A percentile compares a stretch with the other conserved stretches of the same genome.
phyloP scores from a whole-genome alignment of 2,797 vertebrate species.

The Danio tinwini region DNA sequence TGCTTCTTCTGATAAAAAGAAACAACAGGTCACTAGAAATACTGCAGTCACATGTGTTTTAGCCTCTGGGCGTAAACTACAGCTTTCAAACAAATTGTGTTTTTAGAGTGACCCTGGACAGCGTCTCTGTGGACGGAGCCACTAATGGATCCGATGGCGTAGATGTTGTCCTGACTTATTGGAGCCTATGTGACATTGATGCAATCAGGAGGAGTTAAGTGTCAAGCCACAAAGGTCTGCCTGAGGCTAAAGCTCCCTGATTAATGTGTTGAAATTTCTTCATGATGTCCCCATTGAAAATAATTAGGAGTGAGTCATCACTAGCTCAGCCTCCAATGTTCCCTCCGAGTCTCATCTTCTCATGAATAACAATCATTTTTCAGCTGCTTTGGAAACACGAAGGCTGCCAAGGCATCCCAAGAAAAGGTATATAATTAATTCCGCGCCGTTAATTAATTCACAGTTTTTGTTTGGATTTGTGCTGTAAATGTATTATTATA shows the following conservation, averaged over 20 bases:
- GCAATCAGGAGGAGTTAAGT: slow-evolving; percentile 29
- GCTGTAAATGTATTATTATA: background rate
- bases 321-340: slow-evolving; percentile 39
- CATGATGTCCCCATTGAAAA: slow-evolving; percentile 46
- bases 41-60: slow-evolving; percentile 5
- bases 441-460: background rate
- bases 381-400: slow-evolving; percentile 13
- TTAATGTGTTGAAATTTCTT: slow-evolving; percentile 51
- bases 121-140: background rate
- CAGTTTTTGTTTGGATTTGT: background rate
- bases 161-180: slow-evolving; percentile 31
- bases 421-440: slow-evolving; percentile 23
- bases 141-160: slow-evolving; percentile 35
- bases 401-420: background rate
- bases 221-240: slow-evolving; percentile 36
- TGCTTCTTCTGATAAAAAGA: background rate
- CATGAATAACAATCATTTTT: slow-evolving; percentile 51
- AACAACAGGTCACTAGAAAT: background rate
- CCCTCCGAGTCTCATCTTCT: slow-evolving; percentile 33
- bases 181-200: slow-evolving; percentile 2
- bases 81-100: slow-evolving; percentile 3
- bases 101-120: slow-evolving; percentile 5
- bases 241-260: slow-evolving; percentile 44
- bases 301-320: slow-evolving; percentile 60
- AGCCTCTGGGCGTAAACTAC: background rate